Evolutionary conservation across 2,113 vertebrate species (phyloP).

Genomic region (Murina feae): DNA sequence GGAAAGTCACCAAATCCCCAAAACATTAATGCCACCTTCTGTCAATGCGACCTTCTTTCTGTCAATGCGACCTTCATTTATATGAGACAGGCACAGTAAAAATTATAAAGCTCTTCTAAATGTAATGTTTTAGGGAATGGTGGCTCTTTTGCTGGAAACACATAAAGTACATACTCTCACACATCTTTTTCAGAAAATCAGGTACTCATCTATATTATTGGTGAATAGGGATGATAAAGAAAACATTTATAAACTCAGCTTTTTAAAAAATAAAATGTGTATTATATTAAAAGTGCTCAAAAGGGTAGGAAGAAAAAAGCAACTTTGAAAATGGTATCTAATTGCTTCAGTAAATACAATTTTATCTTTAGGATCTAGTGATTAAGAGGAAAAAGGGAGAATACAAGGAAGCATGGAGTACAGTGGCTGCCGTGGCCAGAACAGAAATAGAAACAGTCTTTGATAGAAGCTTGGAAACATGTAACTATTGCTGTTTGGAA

Average conservation of each 20-base stretch:
- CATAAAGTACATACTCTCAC: neutral
- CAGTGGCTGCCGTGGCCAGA: neutral
- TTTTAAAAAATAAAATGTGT: neutral
- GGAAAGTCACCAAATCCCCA: neutral
- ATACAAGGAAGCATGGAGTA: neutral
- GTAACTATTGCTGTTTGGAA: conserved; percentile 48
- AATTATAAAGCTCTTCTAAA: neutral
- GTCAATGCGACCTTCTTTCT: too few relatives aligned
- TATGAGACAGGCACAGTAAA: neutral
- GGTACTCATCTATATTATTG: neutral
- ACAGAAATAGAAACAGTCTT: conserved; percentile 39
- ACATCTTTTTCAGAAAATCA: neutral
- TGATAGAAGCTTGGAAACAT: conserved; percentile 43
- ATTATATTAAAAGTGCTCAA: neutral
- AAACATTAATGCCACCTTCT: neutral
- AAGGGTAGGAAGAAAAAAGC: neutral
- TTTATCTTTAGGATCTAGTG: conserved; percentile 32
- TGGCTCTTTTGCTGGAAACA: neutral
- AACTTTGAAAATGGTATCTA: conserved; percentile 40
- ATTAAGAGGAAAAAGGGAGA: conserved; percentile 11
- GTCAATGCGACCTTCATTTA: neutral
- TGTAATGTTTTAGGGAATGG: neutral
- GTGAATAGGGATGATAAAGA: neutral
- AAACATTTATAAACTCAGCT: neutral
- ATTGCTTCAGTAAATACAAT: neutral